A percentile compares a stretch with the other conserved stretches of the same genome.
These are phyloP conservation scores for Lamellibrachia luymesi DNA, from an alignment of 1,140 invertebrate genomes.

Conservation along the genomic window DNA sequence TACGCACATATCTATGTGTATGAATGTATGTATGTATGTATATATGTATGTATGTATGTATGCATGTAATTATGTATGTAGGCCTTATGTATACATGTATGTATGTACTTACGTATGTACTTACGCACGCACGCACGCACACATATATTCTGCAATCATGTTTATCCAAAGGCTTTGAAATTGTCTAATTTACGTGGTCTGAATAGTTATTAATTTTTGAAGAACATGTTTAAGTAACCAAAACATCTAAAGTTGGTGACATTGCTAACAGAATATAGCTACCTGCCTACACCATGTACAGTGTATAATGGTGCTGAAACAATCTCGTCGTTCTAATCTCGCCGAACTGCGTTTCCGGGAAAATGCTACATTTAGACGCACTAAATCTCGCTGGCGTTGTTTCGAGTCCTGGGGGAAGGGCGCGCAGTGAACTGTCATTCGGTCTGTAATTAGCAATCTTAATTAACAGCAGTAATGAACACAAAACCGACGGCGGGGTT, in stretches of 20 bases:
- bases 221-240: too few relatives aligned
- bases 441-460: not conserved
- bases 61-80: too few relatives aligned
- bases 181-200: too few relatives aligned
- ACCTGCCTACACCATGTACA: not conserved
- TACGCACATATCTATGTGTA: not conserved
- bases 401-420: not conserved
- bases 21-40: not conserved
- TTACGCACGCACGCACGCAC: not conserved
- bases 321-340: not conserved
- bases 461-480: constrained; percentile 1
- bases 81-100: too few relatives aligned
- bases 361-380: not conserved
- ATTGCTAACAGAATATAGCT: not conserved
- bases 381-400: not conserved
- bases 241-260: not conserved
- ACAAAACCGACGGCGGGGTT: not conserved
- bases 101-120: too few relatives aligned
- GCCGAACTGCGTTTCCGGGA: not conserved
- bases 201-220: too few relatives aligned
- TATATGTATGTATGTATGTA: not conserved
- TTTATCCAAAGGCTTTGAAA: too few relatives aligned
- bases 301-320: not conserved
- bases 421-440: not conserved
- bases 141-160: not conserved